Evolutionary conservation across 1,140 invertebrate species (phyloP), one percentile per base, ranked within the genome.

Genomic region (Ceratosolen solmsi): DNA sequence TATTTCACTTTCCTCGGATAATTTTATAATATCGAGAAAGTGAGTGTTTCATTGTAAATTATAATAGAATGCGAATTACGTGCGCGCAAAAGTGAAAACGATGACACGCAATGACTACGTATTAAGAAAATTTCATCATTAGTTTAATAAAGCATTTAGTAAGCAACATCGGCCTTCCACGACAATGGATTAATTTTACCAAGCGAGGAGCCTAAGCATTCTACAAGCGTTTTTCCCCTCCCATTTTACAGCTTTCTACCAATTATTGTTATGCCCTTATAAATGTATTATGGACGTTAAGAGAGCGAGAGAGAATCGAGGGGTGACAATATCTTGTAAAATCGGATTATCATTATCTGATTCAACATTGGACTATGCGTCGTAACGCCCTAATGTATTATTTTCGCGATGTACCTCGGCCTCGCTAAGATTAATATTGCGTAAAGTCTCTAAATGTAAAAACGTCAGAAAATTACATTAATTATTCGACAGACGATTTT

Each of bases 11-110:
- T 68, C 41, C 15, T 20, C 8, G 25, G 17, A 36, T 49, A n/a
- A 25, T 49, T 75, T 41, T 63, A 27, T 76, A 76, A 58, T 74
- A 25, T 38, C 20, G 74, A 8, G 46, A 78, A 78, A 78, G 76
- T 70, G 33, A 54, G 70, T 54, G 15, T 49, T 20, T 33, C n/a
- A 33, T 36, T 51, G 7, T 22, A 46, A 9, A 65, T 27, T 20
- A 60, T 60, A 20, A 41, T 60, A 17, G 38, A 20, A 63, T 63
- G 63, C 25, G 15, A n/a, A n/a, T 11, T 3, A 70, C 30, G 60
- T 25, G 11, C 17, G n/a, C n/a, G 2, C 11, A 33, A 71, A 71
- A 51, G 46, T 72, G 41, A 72, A 72, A 41, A 41, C 13, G 15
- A 46, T 30, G 46, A 46, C 13, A 72, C n/a, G 25, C 17, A 51